Percentiles rank a stretch among this genome's conserved stretches.
These are phyloP conservation scores for Drosophila navojoa DNA, from an alignment of 1,140 invertebrate genomes.

Conservation along the genomic window DNA sequence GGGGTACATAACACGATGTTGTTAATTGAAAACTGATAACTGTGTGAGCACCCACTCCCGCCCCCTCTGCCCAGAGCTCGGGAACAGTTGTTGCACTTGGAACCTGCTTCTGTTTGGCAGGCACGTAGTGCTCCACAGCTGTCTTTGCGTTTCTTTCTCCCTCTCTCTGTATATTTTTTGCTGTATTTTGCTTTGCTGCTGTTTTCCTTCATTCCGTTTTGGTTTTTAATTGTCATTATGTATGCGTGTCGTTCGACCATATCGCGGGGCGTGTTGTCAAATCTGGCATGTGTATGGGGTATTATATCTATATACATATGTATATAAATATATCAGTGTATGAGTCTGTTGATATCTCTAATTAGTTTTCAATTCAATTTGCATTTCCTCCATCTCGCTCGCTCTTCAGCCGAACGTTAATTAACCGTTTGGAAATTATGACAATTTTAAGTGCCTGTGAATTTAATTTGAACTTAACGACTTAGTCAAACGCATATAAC, in stretches of 20 bases:
- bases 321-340: neutral
- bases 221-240: slow-evolving; percentile 75
- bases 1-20: slow-evolving; percentile 71
- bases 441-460: slow-evolving; percentile 64
- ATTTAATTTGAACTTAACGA: slow-evolving; percentile 64
- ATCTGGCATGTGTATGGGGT: slow-evolving; percentile 21
- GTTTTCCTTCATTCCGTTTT: slow-evolving; percentile 35
- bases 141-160: slow-evolving; percentile 8
- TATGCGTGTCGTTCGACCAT: slow-evolving; percentile 62
- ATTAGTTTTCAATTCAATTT: slow-evolving; percentile 81
- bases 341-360: slow-evolving; percentile 67
- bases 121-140: slow-evolving; percentile 11
- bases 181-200: slow-evolving; percentile 2
- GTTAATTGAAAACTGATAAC: slow-evolving; percentile 82
- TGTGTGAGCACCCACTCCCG: neutral
- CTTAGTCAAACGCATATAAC: slow-evolving; percentile 3
- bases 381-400: slow-evolving; percentile 53
- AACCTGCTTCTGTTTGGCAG: slow-evolving; percentile 64
- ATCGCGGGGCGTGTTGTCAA: slow-evolving; percentile 54
- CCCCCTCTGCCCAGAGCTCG: neutral
- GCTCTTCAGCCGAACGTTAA: slow-evolving; percentile 38
- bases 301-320: neutral
- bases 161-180: slow-evolving; percentile 1
- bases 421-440: slow-evolving; percentile 66
- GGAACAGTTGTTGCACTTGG: slow-evolving; percentile 45